Base-by-base conservation (phyloP, 1,140 invertebrate genomes). In the Diuraphis noxia region DNA sequence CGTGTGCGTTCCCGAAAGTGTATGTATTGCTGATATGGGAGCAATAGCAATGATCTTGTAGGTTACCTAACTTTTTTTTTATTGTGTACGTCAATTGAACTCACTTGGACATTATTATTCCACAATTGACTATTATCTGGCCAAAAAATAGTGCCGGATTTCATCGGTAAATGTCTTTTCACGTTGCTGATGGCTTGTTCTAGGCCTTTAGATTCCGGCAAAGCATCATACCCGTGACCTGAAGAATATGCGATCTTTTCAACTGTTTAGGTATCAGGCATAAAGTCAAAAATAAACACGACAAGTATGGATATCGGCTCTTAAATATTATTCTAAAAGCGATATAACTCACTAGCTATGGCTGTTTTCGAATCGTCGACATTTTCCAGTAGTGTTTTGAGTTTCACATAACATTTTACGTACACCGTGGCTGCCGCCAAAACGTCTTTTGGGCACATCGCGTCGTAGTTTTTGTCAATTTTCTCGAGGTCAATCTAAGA, bases 21-120 rank as follows among this genome's bases (percentile, higher is more conserved):
- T 63, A n/a, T n/a, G 13, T 13, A n/a, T 3, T 63, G 0, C 4
- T 0, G 56, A 2, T 0, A 0, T 4, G 30, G n/a, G 4, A 72
- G 30, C 13, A 2, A 72, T 34, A 13, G n/a, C 13, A n/a, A n/a
- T 72, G n/a, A 72, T n/a, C 30, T 25, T 2, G 1, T 30, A 56
- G 56, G 10, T n/a, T 72, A n/a, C 5, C 2, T 36, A 23, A 2
- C 8, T 79, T 13, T 77, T 77, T 77, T 34, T 17, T 34, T 23
- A 38, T 34, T 21, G 36, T 23, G 25, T 9, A 77, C 17, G n/a
- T 34, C 1, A 21, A 10, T 79, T 34, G 19, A 13, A 81, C 81
- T 43, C 1, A 81, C 88, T 23, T 81, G 88, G 36, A 81, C 34
- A 23, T 90, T 90, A 0, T 38, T 1, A 23, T 2, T 9, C 88